phyloP scores from a whole-genome alignment of 2,888 invertebrate genomes.

The Tridacna gigas region DNA sequence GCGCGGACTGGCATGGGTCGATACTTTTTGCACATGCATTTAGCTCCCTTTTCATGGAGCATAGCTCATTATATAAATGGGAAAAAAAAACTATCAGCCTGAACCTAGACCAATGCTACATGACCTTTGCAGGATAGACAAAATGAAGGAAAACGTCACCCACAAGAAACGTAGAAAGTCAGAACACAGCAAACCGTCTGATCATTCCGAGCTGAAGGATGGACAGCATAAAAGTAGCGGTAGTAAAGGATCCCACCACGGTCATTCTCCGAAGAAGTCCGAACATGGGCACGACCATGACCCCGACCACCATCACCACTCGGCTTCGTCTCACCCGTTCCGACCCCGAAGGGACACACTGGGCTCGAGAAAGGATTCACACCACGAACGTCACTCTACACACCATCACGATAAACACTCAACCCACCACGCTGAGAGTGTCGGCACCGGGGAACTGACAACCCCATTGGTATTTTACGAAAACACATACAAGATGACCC shows the following conservation, averaged over 20 bases:
- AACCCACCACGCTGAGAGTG: conserved; percentile 68
- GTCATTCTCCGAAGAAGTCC: conserved; percentile 24
- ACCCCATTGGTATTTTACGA: conserved; percentile 70
- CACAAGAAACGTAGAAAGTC: conserved; percentile 50
- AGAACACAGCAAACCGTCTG: conserved; percentile 46
- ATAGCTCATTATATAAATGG: too few relatives aligned
- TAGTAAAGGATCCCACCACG: conserved; percentile 23
- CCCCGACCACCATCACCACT: conserved; percentile 61
- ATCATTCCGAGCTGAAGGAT: conserved; percentile 30
- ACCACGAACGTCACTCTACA: conserved; percentile 21
- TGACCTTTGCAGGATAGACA: not conserved
- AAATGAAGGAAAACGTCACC: conserved; percentile 46
- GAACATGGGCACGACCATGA: conserved; percentile 58
- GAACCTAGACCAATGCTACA: too few relatives aligned
- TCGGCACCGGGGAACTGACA: conserved; percentile 62
- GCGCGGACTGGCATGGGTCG: too few relatives aligned
- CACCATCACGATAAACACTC: conserved; percentile 52
- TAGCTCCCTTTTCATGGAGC: too few relatives aligned
- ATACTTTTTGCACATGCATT: too few relatives aligned
- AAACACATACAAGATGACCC: conserved; percentile 78
- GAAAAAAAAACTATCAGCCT: too few relatives aligned
- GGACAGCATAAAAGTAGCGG: not conserved
- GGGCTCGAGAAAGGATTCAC: conserved; percentile 55
- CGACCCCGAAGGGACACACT: conserved; percentile 72
- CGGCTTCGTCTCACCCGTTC: conserved; percentile 59